Evolutionary conservation across 64 coral and sea anemone genomes (phyloP).

Genomic region (Actinia equina): DNA sequence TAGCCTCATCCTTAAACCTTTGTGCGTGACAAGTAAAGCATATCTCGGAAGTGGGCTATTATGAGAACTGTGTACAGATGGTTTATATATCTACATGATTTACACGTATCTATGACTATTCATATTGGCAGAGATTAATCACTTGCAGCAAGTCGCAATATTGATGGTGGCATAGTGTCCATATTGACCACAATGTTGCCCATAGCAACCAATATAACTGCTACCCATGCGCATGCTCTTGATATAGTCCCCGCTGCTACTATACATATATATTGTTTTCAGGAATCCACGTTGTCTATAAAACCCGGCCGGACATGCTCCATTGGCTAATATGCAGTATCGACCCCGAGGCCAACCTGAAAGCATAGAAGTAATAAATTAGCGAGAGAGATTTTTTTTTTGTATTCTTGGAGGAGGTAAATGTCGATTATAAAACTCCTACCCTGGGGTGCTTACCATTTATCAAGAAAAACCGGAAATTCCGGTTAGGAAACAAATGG

Average conservation of each 20-base stretch:
- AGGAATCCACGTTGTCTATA: conserved; percentile 57
- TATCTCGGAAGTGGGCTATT: too few species aligned
- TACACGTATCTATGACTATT: too few species aligned
- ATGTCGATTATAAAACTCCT: too few species aligned
- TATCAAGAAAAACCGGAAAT: too few species aligned
- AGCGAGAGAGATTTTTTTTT: not conserved
- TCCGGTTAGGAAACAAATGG: too few species aligned
- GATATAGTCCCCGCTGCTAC: conserved; percentile 24
- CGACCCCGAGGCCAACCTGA: conserved; percentile 64
- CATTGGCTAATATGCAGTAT: conserved; percentile 78
- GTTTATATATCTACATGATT: too few species aligned
- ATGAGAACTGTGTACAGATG: too few species aligned
- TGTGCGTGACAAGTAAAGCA: too few species aligned
- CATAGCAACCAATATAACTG: conserved; percentile 87
- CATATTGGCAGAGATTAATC: not conserved
- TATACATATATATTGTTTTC: conserved; percentile 61
- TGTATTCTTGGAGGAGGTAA: too few species aligned
- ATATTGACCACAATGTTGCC: conserved; percentile 62
- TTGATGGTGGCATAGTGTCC: conserved; percentile 74
- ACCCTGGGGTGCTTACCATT: too few species aligned
- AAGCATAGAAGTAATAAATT: not conserved
- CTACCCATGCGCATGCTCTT: conserved; percentile 59
- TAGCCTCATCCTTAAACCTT: too few species aligned
- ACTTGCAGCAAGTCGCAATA: conserved; percentile 87
- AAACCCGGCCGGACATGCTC: conserved; percentile 57